Base-by-base conservation (phyloP, 2,888 invertebrate genomes). In the Apamea crenata region DNA sequence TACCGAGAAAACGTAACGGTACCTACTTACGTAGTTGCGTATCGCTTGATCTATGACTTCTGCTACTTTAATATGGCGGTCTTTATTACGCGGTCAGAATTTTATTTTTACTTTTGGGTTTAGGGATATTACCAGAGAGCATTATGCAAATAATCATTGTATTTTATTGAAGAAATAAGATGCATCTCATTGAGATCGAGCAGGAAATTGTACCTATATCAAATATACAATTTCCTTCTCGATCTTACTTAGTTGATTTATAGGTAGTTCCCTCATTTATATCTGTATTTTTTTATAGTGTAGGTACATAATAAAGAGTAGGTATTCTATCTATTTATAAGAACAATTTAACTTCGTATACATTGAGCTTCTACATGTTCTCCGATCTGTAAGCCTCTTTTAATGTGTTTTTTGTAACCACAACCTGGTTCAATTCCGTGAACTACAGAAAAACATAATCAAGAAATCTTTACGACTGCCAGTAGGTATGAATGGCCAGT, bases 41-140 rank as follows among this genome's bases (percentile, higher is more conserved):
- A 72, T 82, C 74, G 5, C 29, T 65, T 71, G 77, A 85, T 85
- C 67, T 74, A 1, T 63, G 65, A 86, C 68, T 71, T 66, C 61
- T 65, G 14, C 2, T 69, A 18, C 8, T 80, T n/a, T 50, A 12
- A 21, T 61, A 25, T 32, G n/a, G 32, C 21, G 32, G 14, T 12
- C 12, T 40, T 40, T 40, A 40, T 40, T 40, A 40, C 7, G 40
- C 40, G n/a, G 12, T 12, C 16, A 14, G n/a, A 16, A 70, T 61
- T 86, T 76, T 61, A 5, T 25, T 78, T 74, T 71, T 47, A 7
- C 1, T 67, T 68, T 61, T 65, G 10, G 12, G 2, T 25, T 56
- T 29, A 25, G 50, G 65, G 74, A 8, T 18, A 61, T 82, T 61
- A 74, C 68, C 21, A 36, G 18, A 50, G 1, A 29, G 25, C 4